Evolutionary conservation across 2,113 vertebrate genomes (phyloP).

Genomic region (Caretta caretta): DNA sequence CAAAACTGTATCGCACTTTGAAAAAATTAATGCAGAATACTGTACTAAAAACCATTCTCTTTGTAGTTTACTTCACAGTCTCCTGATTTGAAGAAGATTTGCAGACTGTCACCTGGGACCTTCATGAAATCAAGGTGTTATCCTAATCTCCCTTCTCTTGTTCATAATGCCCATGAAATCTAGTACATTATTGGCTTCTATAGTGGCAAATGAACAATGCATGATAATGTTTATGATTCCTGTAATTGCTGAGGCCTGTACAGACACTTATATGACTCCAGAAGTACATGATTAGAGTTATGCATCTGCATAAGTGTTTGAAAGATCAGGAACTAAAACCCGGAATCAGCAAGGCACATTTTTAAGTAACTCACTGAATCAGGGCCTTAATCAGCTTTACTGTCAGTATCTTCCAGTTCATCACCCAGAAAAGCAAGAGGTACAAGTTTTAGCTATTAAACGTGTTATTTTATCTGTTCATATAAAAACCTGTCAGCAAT

Average conservation of each 20-base stretch:
- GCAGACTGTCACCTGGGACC: accelerated
- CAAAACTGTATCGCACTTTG: background rate
- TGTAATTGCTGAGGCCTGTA: background rate
- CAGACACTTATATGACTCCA: background rate
- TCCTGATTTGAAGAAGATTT: background rate
- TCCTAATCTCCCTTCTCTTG: background rate
- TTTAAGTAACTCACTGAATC: background rate
- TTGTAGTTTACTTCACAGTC: background rate
- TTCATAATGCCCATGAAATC: background rate
- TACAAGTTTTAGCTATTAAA: background rate
- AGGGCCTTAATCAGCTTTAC: background rate
- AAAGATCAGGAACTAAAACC: background rate
- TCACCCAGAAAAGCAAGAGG: background rate
- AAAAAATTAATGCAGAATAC: background rate
- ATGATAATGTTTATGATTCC: background rate
- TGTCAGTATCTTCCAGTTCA: background rate
- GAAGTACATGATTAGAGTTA: background rate
- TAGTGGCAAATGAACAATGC: background rate
- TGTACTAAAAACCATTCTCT: background rate
- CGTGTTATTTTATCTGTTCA: background rate
- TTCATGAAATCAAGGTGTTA: background rate
- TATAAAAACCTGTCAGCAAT: background rate
- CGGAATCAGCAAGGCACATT: background rate
- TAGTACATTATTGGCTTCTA: background rate
- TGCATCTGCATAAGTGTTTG: background rate